Conservation (phyloP, 2,888 invertebrate species). For the Hyppa rectilinea region DNA sequence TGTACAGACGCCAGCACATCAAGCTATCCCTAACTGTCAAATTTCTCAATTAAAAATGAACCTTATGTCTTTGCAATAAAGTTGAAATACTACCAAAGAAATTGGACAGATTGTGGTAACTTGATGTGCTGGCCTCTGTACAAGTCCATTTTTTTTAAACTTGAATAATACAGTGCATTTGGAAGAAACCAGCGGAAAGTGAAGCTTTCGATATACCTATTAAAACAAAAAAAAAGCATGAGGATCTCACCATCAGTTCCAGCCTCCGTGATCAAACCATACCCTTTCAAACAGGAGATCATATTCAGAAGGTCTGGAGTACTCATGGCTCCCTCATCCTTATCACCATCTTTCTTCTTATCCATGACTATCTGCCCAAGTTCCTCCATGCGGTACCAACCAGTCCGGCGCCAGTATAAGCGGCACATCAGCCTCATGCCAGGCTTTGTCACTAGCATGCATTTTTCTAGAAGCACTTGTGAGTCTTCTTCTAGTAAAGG, state of each 20-base stretch:
- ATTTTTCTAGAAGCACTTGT: constrained; percentile 70
- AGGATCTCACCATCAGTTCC: constrained; percentile 59
- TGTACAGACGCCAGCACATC: too few species aligned
- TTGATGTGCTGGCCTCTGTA: too few species aligned
- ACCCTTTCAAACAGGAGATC: constrained; percentile 72
- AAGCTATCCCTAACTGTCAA: too few species aligned
- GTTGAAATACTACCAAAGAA: too few species aligned
- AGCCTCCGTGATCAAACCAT: constrained; percentile 69
- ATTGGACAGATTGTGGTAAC: too few species aligned
- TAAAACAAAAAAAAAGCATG: background rate
- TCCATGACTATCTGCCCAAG: constrained; percentile 69
- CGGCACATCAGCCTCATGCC: constrained; percentile 81
- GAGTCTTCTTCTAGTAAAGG: constrained; percentile 72
- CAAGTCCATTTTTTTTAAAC: too few species aligned
- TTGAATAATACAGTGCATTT: too few species aligned
- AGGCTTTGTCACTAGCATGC: constrained; percentile 71
- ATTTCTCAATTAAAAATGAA: too few species aligned
- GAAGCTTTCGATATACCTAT: background rate
- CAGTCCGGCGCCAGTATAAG: constrained; percentile 81
- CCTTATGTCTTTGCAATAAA: too few species aligned
- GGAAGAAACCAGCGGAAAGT: too few species aligned
- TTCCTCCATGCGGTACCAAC: constrained; percentile 78
- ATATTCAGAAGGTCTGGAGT: constrained; percentile 64
- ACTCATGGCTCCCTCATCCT: constrained; percentile 20
- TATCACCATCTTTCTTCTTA: constrained; percentile 34